Percentiles rank a stretch among this genome's conserved stretches.
These are phyloP conservation scores for Palythoa heliodiscus DNA, from an alignment of 92 coral and sea anemone species.

Conservation along the genomic window DNA sequence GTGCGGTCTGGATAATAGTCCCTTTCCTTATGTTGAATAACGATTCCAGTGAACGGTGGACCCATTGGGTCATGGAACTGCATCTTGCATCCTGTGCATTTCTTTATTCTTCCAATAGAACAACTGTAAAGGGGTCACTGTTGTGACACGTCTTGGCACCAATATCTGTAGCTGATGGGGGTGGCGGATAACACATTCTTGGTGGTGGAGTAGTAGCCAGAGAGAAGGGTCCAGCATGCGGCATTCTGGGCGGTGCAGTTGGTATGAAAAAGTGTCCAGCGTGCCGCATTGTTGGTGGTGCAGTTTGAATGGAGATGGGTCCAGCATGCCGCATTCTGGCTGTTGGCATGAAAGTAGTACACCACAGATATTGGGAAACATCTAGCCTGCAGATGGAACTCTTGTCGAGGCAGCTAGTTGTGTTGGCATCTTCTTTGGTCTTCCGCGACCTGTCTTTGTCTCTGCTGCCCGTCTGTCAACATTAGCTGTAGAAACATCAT, in stretches of 20 bases:
- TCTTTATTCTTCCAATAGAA: conserved; percentile 60
- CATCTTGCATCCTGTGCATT: conserved; percentile 64
- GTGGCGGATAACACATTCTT: conserved; percentile 6
- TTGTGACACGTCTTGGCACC: conserved; percentile 58
- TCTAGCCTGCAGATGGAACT: conserved; percentile 34
- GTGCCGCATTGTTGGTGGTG: background rate
- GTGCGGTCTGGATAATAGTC: conserved; percentile 50
- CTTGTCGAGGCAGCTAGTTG: conserved; percentile 24
- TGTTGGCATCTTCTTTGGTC: conserved; percentile 19
- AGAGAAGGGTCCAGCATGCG: background rate
- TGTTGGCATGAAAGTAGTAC: conserved; percentile 5
- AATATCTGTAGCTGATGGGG: background rate
- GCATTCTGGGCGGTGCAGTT: background rate
- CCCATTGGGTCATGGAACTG: conserved; percentile 60
- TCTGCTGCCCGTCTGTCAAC: conserved; percentile 58
- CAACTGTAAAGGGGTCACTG: conserved; percentile 60
- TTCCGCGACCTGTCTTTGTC: conserved; percentile 51
- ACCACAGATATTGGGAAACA: conserved; percentile 10
- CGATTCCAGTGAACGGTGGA: conserved; percentile 60
- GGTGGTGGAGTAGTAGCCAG: conserved; percentile 16
- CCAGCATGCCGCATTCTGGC: background rate
- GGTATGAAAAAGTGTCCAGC: background rate
- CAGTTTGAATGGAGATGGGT: conserved; percentile 8
- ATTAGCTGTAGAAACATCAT: conserved; percentile 50
- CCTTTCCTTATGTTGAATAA: conserved; percentile 69